Evolutionary conservation across 2,113 vertebrate genomes (phyloP), one percentile per base, ranked within the genome.

Genomic region (Microcebus tavaratra): DNA sequence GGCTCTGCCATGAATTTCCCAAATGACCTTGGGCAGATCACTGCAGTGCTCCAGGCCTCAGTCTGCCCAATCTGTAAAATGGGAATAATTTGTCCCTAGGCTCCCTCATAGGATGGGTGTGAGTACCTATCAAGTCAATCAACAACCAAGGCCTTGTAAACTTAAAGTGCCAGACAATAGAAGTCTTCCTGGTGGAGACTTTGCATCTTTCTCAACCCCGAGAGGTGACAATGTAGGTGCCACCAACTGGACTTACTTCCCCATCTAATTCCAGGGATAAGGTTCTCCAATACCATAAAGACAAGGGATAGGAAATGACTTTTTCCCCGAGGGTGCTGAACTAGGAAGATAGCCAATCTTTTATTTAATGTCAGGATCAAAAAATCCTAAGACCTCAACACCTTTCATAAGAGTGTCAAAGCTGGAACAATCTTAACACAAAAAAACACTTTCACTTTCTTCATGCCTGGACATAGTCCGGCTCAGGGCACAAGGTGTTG

Each of bases 271-370:
- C 55, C 81, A 80, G 34, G 17, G n/a, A n/a, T 25, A 31, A 15
- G 29, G 4, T 34, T 81, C 45, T 59, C 57, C 27, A 18, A 42
- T 8, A 48, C 85, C 15, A 11, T 73, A 79, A 13, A 88, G 65
- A 92, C 27, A 55, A 79, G n/a, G 36, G 17, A 76, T 11, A 81
- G 50, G 91, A 96, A 93, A 73, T 79, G 27, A 34, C 55, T 27
- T 65, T 59, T 34, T 83, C 76, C 81, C 85, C 57, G 14, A 50
- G 59, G 67, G 67, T 39, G 20, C 42, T n/a, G n/a, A 81, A 84
- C 75, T 76, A 61, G 92, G 90, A 72, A 14, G 12, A 5, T 4
- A 73, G 68, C 79, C 73, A 79, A 88, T 31, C 55, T 96, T 80
- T 84, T 78, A 80, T 12, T 65, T 50, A 72, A 82, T 63, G 27